Base-by-base conservation (phyloP, 1,140 invertebrate species). In the Venturia canescens region DNA sequence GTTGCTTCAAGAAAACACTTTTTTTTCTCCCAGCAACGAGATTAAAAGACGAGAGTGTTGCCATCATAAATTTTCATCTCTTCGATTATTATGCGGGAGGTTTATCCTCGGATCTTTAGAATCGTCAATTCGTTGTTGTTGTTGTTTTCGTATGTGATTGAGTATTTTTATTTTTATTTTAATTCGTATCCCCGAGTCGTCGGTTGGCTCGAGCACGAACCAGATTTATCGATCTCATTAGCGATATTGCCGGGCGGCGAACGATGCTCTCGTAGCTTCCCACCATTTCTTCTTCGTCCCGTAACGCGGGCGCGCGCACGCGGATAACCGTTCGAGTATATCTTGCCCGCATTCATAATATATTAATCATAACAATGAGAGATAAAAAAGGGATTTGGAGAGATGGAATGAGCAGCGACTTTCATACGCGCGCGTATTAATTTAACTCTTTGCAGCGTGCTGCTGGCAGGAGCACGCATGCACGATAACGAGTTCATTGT, bases 211-310 rank as follows among this genome's bases (percentile, higher is more conserved):
- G 66, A 34, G 57, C 74, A 53, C 29, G 57, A 21, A 75, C 15
- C 70, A 57, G 70, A 80, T 80, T 80, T 80, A 80, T 80, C 71
- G 79, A 80, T 80, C 79, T 80, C 71, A 72, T 80, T 80, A 80
- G 66, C 70, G 79, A 80, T 80, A 80, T 34, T 71, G 15, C 69
- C 27, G 26, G 21, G 23, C 23, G 23, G 27, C 60, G 60, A 66
- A 26, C 13, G 60, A 29, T 66, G 60, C 21, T 26, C 60, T 29
- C 21, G 4, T 66, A 23, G 27, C 53, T 66, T 66, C 60, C 60
- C 60, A 26, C 23, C 13, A 15, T 23, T 66, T n/a, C n/a, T 27
- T 27, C 23, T 27, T 66, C 3, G 27, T 66, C 60, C 27, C 27
- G n/a, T 66, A 29, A 15, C 23, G 5, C 15, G 60, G 9, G n/a